Conservation (phyloP, 2,113 vertebrate genomes). For the Dasyornis broadbenti region DNA sequence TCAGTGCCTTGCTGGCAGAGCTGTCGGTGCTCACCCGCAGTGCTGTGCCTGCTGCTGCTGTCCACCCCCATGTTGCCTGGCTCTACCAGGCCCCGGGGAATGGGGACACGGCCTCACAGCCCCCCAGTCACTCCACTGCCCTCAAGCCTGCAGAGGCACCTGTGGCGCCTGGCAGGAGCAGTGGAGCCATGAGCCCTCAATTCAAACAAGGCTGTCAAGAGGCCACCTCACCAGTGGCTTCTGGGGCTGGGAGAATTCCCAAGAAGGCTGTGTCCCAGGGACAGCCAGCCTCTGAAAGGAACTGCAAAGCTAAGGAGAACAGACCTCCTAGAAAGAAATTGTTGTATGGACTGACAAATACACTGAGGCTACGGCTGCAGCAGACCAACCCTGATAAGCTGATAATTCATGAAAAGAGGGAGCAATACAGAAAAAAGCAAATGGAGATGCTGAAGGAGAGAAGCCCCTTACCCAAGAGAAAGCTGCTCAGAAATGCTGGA, state of each 20-base stretch:
- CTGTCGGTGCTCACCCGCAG: slow-evolving; percentile 75
- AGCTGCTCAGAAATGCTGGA: background rate
- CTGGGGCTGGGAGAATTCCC: background rate
- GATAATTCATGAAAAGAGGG: slow-evolving; percentile 71
- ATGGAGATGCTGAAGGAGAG: slow-evolving; percentile 18
- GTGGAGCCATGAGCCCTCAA: background rate
- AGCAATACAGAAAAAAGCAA: slow-evolving; percentile 64
- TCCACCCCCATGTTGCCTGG: slow-evolving; percentile 52
- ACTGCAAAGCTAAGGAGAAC: background rate
- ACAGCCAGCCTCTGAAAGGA: background rate
- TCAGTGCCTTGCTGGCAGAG: slow-evolving; percentile 85
- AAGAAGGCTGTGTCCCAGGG: background rate
- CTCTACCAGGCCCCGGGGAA: slow-evolving; percentile 51
- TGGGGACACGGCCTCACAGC: background rate
- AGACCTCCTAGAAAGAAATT: slow-evolving; percentile 65
- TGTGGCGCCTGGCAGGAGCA: background rate
- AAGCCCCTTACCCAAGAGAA: slow-evolving; percentile 17
- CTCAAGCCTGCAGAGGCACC: background rate
- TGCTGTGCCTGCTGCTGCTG: background rate
- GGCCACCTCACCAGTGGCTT: background rate
- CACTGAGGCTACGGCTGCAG: slow-evolving; percentile 81
- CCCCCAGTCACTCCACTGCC: background rate
- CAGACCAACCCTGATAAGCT: slow-evolving; percentile 66
- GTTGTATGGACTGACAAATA: slow-evolving; percentile 83
- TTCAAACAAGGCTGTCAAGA: background rate